phyloP scores from a whole-genome alignment of 37 sponge, comb jelly and placozoan genomes.

The Amphimedon queenslandica region DNA sequence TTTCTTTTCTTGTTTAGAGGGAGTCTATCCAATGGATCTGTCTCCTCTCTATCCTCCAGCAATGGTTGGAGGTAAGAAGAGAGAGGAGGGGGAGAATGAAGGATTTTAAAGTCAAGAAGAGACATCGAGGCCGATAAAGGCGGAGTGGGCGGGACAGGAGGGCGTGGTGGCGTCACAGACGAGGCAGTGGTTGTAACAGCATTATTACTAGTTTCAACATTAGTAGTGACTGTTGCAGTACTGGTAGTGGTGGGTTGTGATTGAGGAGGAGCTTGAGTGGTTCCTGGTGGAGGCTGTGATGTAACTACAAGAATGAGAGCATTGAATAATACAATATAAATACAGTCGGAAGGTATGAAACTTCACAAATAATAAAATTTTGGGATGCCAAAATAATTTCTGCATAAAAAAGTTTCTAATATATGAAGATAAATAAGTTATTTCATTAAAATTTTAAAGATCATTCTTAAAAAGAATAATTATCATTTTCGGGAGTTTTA shows the following conservation, averaged over 20 bases:
- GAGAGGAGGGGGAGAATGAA: constrained; percentile 40
- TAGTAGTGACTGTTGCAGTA: not conserved
- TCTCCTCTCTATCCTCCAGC: not conserved
- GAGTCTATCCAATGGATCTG: constrained; percentile 24
- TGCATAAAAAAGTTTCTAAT: too few species aligned
- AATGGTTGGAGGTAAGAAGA: constrained; percentile 16
- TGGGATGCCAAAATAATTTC: too few species aligned
- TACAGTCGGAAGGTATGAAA: too few species aligned
- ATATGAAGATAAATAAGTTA: too few species aligned
- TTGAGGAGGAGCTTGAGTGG: constrained; percentile 3
- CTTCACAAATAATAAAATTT: too few species aligned
- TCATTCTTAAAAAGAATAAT: too few species aligned
- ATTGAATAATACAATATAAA: too few species aligned
- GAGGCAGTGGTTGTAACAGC: not conserved
- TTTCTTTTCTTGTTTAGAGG: constrained; percentile 25
- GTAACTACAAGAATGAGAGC: not conserved
- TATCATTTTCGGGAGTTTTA: too few species aligned
- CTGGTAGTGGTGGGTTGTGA: not conserved
- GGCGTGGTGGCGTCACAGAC: not conserved
- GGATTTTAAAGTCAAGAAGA: constrained; percentile 50
- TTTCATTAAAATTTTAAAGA: too few species aligned
- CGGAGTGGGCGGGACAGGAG: constrained; percentile 2
- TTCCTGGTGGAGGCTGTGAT: not conserved
- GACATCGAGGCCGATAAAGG: constrained; percentile 12
- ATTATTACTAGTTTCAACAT: too few species aligned